phyloP scores from a whole-genome alignment of 1,140 invertebrate genomes.

The Panulirus ornatus region DNA sequence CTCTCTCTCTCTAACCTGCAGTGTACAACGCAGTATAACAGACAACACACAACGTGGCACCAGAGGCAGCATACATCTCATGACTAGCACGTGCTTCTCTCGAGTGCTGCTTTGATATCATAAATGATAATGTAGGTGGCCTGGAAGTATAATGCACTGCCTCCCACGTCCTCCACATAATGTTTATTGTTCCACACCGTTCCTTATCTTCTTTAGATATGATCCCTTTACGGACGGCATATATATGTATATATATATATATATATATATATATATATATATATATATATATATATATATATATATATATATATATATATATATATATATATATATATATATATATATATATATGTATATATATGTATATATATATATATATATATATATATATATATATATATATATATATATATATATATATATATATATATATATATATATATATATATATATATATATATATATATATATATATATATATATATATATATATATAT shows the following conservation, averaged over 20 bases:
- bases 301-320: constrained; percentile 22
- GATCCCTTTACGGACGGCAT: too few relatives aligned
- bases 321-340: constrained; percentile 15
- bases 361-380: not conserved
- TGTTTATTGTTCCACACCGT: too few relatives aligned
- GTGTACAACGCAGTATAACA: too few relatives aligned
- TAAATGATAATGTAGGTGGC: too few relatives aligned
- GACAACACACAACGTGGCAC: too few relatives aligned
- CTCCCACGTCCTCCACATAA: too few relatives aligned
- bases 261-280: constrained; percentile 18
- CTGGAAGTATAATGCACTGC: too few relatives aligned
- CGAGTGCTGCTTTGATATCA: too few relatives aligned
- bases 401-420: not conserved
- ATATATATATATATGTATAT: constrained; percentile 19
- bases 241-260: constrained; percentile 16
- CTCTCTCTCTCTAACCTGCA: too few relatives aligned
- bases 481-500: not conserved
- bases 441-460: constrained; percentile 15
- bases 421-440: constrained; percentile 11
- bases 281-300: constrained; percentile 8
- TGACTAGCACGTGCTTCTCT: too few relatives aligned
- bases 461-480: not conserved
- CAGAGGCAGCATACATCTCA: too few relatives aligned
- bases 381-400: constrained; percentile 26
- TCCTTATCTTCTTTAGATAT: too few relatives aligned